Conservation (phyloP, 2,113 vertebrate genomes). For the Sebastes fasciatus region DNA sequence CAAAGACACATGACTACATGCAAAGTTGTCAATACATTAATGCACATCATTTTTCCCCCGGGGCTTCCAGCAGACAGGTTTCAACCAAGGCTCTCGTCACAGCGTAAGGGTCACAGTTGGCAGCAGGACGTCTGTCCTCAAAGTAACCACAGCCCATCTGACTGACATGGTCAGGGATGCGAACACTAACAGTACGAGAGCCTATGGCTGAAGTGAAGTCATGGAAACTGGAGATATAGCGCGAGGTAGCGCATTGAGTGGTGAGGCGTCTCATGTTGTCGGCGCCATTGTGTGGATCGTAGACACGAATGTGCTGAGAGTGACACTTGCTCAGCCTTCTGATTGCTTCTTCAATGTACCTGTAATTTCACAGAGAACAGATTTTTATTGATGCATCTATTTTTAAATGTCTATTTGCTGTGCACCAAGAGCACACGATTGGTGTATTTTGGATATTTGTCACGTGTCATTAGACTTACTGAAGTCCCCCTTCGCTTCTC, state of each 20-base stretch:
- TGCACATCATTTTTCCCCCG: background rate
- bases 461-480: background rate
- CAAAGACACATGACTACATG: background rate
- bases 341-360: constrained; percentile 56
- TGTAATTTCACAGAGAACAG: background rate
- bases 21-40: background rate
- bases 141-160: constrained; percentile 74
- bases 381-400: too few relatives aligned
- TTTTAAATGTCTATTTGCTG: background rate
- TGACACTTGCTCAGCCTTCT: constrained; percentile 76
- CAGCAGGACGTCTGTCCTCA: constrained; percentile 77
- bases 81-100: constrained; percentile 80
- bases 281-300: constrained; percentile 70
- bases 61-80: constrained; percentile 69
- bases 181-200: constrained; percentile 71
- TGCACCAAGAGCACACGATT: background rate
- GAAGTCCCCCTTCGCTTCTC: constrained; percentile 9
- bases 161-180: constrained; percentile 74
- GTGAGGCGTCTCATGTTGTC: constrained; percentile 79
- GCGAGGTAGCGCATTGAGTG: constrained; percentile 55
- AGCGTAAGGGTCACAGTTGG: constrained; percentile 82
- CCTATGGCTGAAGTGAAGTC: constrained; percentile 78
- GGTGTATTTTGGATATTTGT: background rate
- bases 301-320: constrained; percentile 74
- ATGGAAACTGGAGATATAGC: constrained; percentile 71